Evolutionary conservation across 2,888 invertebrate species (phyloP), one percentile per base, ranked within the genome.

Genomic region (Meliscaeva auricollis): DNA sequence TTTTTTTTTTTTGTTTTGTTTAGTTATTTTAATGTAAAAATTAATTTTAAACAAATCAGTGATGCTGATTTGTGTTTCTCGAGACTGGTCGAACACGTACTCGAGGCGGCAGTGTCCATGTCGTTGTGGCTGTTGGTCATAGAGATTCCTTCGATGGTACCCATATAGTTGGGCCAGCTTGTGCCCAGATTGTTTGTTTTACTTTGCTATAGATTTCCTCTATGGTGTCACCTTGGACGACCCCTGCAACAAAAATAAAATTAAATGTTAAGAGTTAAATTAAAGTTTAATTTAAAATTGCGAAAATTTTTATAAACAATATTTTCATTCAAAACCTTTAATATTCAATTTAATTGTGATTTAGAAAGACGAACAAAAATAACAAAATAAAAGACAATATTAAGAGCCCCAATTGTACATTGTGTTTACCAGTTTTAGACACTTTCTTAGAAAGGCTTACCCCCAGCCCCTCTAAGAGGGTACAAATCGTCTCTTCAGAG

Each of bases 101-200:
- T 89, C 94, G 93, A 90, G 93, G 92, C 89, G 93, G 94, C 91
- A 94, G 90, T 91, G 94, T 94, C 94, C 94, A 94, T 91, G 93
- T 92, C 88, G 92, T 91, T 88, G 93, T 90, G 92, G 93, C 91
- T 93, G 94, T 93, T 93, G 94, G 95, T 96, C 96, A 97, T 95
- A 97, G 96, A 93, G 97, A 96, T 93, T 99, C 98, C 91, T 98
- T 98, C 87, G 98, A 96, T 89, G 98, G 98, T 90, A 99, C 97
- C 99, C 99, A 99, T 93, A 99, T 98, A 90, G 94, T 95, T 91
- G 98, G 98, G 88, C 98, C 98, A 89, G 98, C 97, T 93, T 99
- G 98, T 90, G 97, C 97, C 89, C 95, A 95, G 91, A 99, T 98
- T 89, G 98, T 97, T 91, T 97, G 96, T 93, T 99, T 98, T 89